Percentiles rank a stretch among this genome's conserved stretches.
Evolutionary conservation across 2,797 vertebrate species (phyloP).

Genomic region (Pangasius macronema): DNA sequence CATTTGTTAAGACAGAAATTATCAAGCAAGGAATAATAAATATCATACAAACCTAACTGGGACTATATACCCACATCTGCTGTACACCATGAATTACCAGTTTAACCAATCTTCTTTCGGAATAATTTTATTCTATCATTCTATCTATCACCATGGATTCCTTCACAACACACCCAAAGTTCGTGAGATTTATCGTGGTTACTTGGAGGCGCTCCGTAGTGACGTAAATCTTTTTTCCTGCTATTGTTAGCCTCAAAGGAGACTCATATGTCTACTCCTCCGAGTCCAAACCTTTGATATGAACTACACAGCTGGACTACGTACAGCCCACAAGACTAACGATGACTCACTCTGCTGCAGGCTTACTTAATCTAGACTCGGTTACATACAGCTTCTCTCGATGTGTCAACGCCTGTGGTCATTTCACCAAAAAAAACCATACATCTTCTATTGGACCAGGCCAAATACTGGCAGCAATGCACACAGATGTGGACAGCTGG

Average conservation of each 20-base stretch:
- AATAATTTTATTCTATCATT: background rate
- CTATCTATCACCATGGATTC: constrained; percentile 6
- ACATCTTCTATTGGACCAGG: background rate
- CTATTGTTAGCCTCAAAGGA: constrained; percentile 62
- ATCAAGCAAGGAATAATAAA: too few species aligned
- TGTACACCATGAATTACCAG: too few species aligned
- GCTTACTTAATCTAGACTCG: background rate
- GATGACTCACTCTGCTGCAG: background rate
- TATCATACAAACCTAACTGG: too few species aligned
- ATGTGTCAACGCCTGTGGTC: background rate
- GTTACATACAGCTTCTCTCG: background rate
- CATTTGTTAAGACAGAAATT: too few species aligned
- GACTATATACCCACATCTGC: too few species aligned
- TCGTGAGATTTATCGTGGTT: constrained; percentile 63
- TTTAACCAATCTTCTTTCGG: background rate
- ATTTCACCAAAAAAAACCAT: background rate
- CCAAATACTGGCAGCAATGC: background rate
- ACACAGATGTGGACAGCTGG: background rate
- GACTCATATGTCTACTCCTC: constrained; percentile 45
- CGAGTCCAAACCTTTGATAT: constrained; percentile 38
- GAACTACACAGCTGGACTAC: background rate
- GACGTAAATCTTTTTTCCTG: constrained; percentile 62
- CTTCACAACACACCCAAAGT: constrained; percentile 38
- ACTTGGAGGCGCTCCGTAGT: constrained; percentile 59
- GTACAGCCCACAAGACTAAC: background rate